Evolutionary conservation across 2,888 invertebrate species (phyloP), one percentile per base, ranked within the genome.

Genomic region (Theretra japonica): DNA sequence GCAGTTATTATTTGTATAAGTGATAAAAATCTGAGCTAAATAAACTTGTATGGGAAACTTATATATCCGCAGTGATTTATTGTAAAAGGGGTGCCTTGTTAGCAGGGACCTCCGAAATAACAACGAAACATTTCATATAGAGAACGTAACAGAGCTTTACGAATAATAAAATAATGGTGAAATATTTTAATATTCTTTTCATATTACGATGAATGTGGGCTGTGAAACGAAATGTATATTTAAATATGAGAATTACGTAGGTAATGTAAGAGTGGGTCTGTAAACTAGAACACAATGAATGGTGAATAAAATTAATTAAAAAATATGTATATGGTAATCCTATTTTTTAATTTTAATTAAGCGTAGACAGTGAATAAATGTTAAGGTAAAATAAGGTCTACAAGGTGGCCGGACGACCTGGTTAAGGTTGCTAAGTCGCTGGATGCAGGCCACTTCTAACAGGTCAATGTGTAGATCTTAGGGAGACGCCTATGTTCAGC

Each of bases 11-110:
- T 84, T 80, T 79, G 79, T 77, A 80, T 79, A 77, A 79, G 75
- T 80, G 90, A 88, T 90, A 88, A 88, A 82, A 86, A 86, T 90
- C 90, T 86, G 19, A 69, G 50, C 81, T 83, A 84, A 86, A 85
- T 86, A 86, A 81, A 86, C 73, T 76, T 77, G 76, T 79, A 79
- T 82, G 83, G 82, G 83, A 81, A 83, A 85, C 77, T 82, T 83
- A 85, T 86, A 65, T 81, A 41, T 57, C 77, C 78, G 80, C 71
- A 72, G 73, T 80, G 77, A 86, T 83, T 82, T 85, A 82, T 80
- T 72, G 68, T 48, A 19, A 58, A 83, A 83, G 77, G 82, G 82
- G 80, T 83, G 28, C 7, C 23, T 58, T 58, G 28, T 69, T 69
- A 23, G 30, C 33, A 57, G 68, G 68, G 68, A 41, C 25, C 41